phyloP scores from a whole-genome alignment of 2,113 vertebrate genomes.

The Limnothrissa miodon region DNA sequence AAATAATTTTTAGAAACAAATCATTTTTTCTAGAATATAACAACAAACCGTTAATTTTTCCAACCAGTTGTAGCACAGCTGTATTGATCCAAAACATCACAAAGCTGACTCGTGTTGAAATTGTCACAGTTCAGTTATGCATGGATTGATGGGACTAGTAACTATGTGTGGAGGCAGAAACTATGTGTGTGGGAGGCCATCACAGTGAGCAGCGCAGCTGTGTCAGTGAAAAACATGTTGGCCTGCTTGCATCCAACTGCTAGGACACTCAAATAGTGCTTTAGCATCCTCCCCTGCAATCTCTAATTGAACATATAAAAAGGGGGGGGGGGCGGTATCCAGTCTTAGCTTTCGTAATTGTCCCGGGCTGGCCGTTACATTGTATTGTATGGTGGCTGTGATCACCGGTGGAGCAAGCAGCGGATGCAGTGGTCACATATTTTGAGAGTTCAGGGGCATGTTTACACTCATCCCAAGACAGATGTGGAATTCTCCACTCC shows the following conservation, averaged over 20 bases:
- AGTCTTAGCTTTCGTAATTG: constrained; percentile 25
- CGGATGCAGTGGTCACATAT: neutral
- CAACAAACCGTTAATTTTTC: too few relatives aligned
- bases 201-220: constrained; percentile 47
- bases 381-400: constrained; percentile 13
- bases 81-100: neutral
- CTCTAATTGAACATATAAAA: neutral
- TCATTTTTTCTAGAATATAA: too few relatives aligned
- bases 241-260: constrained; percentile 49
- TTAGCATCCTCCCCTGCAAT: neutral
- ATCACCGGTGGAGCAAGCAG: neutral
- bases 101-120: neutral
- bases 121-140: neutral
- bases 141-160: neutral
- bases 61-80: neutral
- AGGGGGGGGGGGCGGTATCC: neutral
- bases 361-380: constrained; percentile 23
- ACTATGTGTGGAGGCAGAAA: neutral
- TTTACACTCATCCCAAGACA: constrained; percentile 40
- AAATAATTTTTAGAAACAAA: too few relatives aligned
- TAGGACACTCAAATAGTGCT: constrained; percentile 26
- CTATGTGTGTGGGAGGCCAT: neutral
- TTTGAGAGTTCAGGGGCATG: neutral
- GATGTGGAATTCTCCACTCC: constrained; percentile 42
- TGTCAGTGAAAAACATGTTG: constrained; percentile 39